Conservation (phyloP, 2,888 invertebrate species). For the Orchesellides sinensis region DNA sequence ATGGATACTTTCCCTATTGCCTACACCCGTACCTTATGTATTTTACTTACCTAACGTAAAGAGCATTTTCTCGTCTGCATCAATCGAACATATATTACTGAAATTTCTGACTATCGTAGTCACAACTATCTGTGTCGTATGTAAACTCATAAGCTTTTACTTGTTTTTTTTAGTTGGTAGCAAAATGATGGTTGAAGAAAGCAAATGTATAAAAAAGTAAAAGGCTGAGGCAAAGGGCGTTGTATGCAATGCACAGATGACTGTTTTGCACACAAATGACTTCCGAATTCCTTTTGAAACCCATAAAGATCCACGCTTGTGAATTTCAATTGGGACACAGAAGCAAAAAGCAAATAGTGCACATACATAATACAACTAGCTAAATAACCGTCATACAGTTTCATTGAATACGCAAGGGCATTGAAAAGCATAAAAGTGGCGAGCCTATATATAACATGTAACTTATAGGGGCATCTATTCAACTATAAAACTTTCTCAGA, state of each 20-base stretch:
- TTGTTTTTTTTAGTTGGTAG: background rate
- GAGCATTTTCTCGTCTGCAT: background rate
- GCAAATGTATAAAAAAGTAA: conserved; percentile 14
- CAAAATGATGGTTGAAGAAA: conserved; percentile 26
- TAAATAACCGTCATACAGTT: background rate
- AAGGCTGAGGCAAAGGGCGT: conserved; percentile 56
- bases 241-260: conserved; percentile 64
- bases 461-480: too few species aligned
- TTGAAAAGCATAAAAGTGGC: too few species aligned
- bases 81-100: too few species aligned
- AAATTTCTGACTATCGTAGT: too few species aligned
- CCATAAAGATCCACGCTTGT: conserved; percentile 53
- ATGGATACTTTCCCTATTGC: too few species aligned
- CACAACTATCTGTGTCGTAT: too few species aligned
- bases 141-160: background rate
- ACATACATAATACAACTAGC: background rate
- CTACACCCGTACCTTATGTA: too few species aligned
- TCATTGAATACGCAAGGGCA: background rate
- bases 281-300: conserved; percentile 66
- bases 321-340: conserved; percentile 55
- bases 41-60: background rate
- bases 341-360: conserved; percentile 3
- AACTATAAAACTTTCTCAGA: too few species aligned
- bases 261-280: conserved; percentile 70
- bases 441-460: too few species aligned